Conservation (phyloP, 2,113 vertebrate species). For the Anhinga rufa region DNA sequence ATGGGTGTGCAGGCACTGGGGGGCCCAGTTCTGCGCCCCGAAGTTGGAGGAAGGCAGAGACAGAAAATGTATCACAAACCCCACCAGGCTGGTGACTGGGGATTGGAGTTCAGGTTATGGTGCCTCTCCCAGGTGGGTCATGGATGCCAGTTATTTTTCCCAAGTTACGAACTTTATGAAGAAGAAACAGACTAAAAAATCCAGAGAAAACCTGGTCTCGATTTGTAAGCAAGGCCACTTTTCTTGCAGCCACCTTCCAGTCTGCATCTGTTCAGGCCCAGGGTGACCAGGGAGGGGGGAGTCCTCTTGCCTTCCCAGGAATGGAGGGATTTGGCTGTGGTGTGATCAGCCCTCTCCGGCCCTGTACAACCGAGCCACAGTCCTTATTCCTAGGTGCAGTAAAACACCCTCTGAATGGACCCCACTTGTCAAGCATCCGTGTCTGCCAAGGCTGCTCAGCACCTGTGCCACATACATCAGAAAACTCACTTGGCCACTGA, state of each 20-base stretch:
- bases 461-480: rapidly evolving
- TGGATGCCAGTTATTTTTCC: not conserved
- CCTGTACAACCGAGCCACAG: rapidly evolving
- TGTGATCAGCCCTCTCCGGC: not conserved
- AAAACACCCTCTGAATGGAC: not conserved
- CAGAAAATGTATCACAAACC: not conserved
- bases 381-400: not conserved
- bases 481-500: not conserved
- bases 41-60: not conserved
- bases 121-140: not conserved
- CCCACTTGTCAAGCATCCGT: not conserved
- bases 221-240: not conserved
- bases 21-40: rapidly evolving
- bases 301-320: not conserved
- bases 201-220: not conserved
- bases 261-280: not conserved
- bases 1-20: not conserved
- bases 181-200: not conserved
- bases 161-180: not conserved
- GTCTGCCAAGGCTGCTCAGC: not conserved
- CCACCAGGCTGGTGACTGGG: not conserved
- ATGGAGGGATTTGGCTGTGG: not conserved
- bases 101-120: not conserved
- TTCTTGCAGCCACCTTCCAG: not conserved
- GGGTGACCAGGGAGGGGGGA: not conserved